Percentiles rank a stretch among this genome's conserved stretches.
Conservation (phyloP, 2,113 vertebrate genomes). For the Eira barbara region DNA sequence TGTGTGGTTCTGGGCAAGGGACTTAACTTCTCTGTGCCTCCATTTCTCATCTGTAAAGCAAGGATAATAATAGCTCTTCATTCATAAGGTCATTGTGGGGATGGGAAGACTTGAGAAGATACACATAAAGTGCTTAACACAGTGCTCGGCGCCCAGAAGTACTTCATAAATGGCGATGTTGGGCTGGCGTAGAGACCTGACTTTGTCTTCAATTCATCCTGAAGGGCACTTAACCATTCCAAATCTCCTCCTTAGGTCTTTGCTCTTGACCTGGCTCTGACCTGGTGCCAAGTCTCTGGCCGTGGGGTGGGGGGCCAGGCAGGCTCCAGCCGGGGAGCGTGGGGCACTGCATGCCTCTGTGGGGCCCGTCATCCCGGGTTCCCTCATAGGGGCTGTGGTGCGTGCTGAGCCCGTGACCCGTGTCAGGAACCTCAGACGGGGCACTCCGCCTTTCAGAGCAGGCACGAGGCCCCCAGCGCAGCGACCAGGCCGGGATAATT, state of each 20-base stretch:
- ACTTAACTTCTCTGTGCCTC: not conserved
- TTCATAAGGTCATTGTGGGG: not conserved
- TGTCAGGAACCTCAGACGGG: not conserved
- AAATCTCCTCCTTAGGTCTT: not conserved
- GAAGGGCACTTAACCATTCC: not conserved
- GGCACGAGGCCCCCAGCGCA: fast-evolving
- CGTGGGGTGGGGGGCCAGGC: fast-evolving
- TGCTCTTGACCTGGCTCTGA: not conserved
- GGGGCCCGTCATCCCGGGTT: not conserved
- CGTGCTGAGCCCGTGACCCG: not conserved
- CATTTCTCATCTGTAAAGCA: not conserved
- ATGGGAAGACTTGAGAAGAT: not conserved
- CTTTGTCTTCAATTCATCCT: not conserved
- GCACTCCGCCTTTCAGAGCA: not conserved
- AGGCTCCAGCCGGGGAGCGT: fast-evolving
- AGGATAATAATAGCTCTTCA: not conserved
- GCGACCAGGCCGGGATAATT: not conserved
- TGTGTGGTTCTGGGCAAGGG: not conserved
- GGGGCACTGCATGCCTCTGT: not conserved
- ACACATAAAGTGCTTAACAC: not conserved
- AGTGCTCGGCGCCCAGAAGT: not conserved
- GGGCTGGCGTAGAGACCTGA: not conserved
- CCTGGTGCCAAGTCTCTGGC: not conserved
- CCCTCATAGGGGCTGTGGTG: not conserved
- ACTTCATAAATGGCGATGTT: not conserved